Evolutionary conservation across 23 tunicate species (phyloP).

Genomic region (Clavelina lepadiformis): DNA sequence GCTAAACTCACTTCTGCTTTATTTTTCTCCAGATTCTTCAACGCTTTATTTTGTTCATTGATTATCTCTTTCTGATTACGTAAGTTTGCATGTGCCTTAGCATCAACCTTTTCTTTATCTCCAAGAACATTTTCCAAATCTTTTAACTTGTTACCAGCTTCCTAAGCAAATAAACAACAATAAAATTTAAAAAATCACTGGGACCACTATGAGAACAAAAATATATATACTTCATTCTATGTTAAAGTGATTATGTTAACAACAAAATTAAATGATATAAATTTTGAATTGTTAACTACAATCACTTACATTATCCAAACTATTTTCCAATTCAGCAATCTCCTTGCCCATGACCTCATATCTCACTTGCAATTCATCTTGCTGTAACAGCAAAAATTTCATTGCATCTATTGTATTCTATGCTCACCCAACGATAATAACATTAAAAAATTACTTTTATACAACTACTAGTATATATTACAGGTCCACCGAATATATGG

Average conservation of each 20-base stretch:
- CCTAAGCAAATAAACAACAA: constrained; percentile 14
- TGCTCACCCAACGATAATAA: no score
- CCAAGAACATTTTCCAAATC: constrained; percentile 48
- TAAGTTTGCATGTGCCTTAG: constrained; percentile 70
- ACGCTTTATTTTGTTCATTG: constrained; percentile 63
- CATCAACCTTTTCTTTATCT: constrained; percentile 67
- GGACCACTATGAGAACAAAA: no score
- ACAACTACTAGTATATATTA: no score
- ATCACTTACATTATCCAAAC: constrained; percentile 21
- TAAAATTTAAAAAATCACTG: not conserved
- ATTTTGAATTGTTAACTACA: not conserved
- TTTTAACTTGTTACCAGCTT: constrained; percentile 22
- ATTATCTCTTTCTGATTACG: constrained; percentile 56
- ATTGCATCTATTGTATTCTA: no score
- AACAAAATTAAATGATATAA: not conserved
- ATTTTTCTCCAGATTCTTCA: constrained; percentile 53
- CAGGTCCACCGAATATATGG: no score
- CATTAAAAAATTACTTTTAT: no score
- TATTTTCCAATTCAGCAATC: constrained; percentile 17
- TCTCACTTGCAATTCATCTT: constrained; percentile 21
- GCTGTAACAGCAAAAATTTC: constrained; percentile 6
- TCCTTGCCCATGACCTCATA: constrained; percentile 18
- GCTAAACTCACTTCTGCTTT: constrained; percentile 45
- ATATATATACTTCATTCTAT: not conserved
- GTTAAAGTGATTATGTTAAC: not conserved